Evolutionary conservation across 2,113 vertebrate genomes (phyloP).

Genomic region (Centrocercus urophasianus): DNA sequence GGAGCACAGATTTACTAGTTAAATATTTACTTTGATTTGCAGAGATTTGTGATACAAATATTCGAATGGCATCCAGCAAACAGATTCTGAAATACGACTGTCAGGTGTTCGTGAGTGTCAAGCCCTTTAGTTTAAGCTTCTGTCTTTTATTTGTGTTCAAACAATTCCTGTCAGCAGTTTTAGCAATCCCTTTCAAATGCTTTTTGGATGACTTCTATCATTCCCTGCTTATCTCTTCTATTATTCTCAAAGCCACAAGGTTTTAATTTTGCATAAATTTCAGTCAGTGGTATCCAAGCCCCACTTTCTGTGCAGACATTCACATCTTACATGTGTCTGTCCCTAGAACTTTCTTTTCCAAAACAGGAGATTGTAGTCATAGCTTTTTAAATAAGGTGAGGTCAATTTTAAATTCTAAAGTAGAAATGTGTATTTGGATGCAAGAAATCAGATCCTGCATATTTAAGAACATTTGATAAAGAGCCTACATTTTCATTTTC

Average conservation of each 20-base stretch:
- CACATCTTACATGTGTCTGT: not conserved
- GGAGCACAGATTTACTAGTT: not conserved
- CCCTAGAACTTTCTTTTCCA: not conserved
- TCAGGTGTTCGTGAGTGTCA: not conserved
- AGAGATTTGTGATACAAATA: constrained; percentile 36
- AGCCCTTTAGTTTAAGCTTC: not conserved
- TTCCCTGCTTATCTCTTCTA: not conserved
- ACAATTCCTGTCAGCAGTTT: not conserved
- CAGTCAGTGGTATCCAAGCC: not conserved
- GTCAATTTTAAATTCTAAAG: not conserved
- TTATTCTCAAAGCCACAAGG: not conserved
- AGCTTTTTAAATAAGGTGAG: not conserved
- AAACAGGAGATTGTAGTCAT: not conserved
- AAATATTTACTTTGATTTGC: constrained; percentile 47
- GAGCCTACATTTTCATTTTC: not conserved
- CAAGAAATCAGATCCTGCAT: not conserved
- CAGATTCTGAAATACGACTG: not conserved
- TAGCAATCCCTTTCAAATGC: not conserved
- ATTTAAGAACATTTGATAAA: not conserved
- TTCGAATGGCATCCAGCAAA: not conserved
- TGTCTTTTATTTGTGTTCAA: not conserved
- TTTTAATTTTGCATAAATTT: not conserved
- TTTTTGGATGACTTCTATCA: not conserved
- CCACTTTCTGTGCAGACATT: not conserved
- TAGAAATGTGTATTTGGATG: not conserved